Conservation (phyloP, 1,140 invertebrate species). For the Harlomillsia oculata region DNA sequence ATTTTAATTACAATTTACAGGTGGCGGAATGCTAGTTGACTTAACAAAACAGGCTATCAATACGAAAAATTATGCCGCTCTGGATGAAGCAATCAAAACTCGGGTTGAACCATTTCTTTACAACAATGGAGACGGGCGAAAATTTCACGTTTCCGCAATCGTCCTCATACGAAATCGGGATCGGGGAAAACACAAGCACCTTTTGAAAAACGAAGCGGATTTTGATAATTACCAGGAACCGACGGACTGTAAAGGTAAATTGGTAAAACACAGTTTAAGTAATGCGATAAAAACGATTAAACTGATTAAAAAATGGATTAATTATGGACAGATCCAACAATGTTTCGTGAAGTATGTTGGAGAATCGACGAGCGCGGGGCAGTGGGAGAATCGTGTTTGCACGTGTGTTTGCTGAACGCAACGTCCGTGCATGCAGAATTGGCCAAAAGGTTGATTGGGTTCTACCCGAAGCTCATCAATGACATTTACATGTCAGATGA, state of each 20-base stretch:
- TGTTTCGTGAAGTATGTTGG: constrained; percentile 84
- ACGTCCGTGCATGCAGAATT: constrained; percentile 84
- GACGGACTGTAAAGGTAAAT: constrained; percentile 28
- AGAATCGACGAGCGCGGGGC: constrained; percentile 82
- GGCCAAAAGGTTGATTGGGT: constrained; percentile 77
- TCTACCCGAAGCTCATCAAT: constrained; percentile 90
- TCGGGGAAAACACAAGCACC: constrained; percentile 54
- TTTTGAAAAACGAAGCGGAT: constrained; percentile 33
- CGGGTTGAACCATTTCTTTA: constrained; percentile 88
- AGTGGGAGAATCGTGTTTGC: constrained; percentile 82
- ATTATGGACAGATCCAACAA: constrained; percentile 46
- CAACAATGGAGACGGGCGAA: constrained; percentile 79
- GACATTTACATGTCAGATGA: constrained; percentile 94
- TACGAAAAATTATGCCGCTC: constrained; percentile 75
- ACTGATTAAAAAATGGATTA: neutral
- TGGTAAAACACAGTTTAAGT: too few relatives aligned
- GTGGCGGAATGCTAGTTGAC: constrained; percentile 81
- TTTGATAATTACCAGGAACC: constrained; percentile 32
- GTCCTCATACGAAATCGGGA: constrained; percentile 81
- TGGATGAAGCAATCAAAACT: constrained; percentile 79
- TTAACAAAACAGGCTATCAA: constrained; percentile 85
- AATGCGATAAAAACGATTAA: neutral
- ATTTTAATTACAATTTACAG: constrained; percentile 43
- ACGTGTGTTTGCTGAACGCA: constrained; percentile 83
- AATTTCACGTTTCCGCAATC: constrained; percentile 76